Conservation (phyloP, 2,797 vertebrate genomes). For the Chelidonichthys spinosus region DNA sequence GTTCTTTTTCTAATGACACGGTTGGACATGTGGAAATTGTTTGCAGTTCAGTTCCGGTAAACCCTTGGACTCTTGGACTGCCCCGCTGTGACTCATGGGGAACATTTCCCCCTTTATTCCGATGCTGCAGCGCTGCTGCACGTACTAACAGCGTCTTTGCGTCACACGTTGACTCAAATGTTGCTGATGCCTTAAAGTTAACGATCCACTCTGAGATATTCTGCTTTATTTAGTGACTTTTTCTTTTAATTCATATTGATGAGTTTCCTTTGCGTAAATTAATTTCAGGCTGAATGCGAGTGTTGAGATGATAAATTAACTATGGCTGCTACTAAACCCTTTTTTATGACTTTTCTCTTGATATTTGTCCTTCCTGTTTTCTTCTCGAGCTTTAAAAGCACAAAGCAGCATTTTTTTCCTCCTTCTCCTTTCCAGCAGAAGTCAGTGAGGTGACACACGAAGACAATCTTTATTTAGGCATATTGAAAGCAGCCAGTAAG, state of each 20-base stretch:
- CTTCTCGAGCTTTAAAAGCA: slow-evolving; percentile 25
- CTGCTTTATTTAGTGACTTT: not conserved
- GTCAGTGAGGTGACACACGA: not conserved
- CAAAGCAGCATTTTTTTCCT: not conserved
- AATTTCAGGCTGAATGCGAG: slow-evolving; percentile 15
- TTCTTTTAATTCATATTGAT: not conserved
- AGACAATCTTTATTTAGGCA: not conserved
- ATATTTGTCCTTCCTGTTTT: not conserved
- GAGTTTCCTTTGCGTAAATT: not conserved
- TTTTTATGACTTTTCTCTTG: not conserved
- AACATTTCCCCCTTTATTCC: not conserved
- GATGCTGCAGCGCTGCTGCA: not conserved
- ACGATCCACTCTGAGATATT: not conserved
- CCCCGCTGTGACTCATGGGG: slow-evolving; percentile 30
- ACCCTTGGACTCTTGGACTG: no score
- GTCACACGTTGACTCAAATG: not conserved
- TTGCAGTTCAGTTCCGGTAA: no score
- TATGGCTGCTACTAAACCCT: slow-evolving; percentile 1
- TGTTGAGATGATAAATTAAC: not conserved
- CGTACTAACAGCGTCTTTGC: not conserved
- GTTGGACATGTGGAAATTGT: no score
- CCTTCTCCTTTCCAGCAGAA: slow-evolving; percentile 3
- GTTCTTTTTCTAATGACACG: not conserved
- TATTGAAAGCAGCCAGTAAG: not conserved
- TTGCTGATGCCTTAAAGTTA: slow-evolving; percentile 22